Evolutionary conservation across 2,113 vertebrate species (phyloP).

Genomic region (Tragelaphus imberbis): DNA sequence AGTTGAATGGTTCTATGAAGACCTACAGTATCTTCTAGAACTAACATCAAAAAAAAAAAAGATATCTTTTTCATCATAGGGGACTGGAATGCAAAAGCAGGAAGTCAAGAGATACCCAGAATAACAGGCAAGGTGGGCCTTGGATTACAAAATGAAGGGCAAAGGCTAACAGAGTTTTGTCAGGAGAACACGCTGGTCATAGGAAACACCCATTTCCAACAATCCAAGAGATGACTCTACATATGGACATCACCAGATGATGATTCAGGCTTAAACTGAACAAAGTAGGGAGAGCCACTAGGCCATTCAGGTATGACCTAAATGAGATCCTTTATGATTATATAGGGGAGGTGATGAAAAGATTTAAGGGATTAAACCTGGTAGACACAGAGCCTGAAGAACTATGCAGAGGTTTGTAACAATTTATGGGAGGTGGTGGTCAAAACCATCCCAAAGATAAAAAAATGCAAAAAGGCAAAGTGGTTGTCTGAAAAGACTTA

Average conservation of each 20-base stretch:
- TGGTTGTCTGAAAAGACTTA: not conserved
- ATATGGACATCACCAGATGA: not conserved
- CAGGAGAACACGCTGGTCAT: not conserved
- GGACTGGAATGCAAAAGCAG: not conserved
- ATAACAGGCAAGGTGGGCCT: not conserved
- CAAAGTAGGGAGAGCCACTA: not conserved
- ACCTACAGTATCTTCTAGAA: not conserved
- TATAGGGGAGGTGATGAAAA: not conserved
- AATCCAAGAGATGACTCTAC: not conserved
- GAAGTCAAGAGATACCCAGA: not conserved
- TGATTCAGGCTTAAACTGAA: not conserved
- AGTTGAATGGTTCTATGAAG: not conserved
- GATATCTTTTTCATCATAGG: not conserved
- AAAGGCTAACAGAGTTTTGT: not conserved
- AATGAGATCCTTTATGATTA: not conserved
- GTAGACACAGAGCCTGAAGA: not conserved
- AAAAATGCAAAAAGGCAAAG: not conserved
- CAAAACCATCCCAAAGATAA: not conserved
- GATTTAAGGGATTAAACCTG: not conserved
- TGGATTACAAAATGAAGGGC: not conserved
- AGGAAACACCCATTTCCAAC: not conserved
- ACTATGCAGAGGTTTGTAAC: not conserved
- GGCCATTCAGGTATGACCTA: not conserved
- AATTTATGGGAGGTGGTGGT: not conserved
- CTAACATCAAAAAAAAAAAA: not conserved